A percentile compares a stretch with the other conserved stretches of the same genome.
Evolutionary conservation across 2,797 vertebrate species (phyloP).

Genomic region (Sphaeramia orbicularis): DNA sequence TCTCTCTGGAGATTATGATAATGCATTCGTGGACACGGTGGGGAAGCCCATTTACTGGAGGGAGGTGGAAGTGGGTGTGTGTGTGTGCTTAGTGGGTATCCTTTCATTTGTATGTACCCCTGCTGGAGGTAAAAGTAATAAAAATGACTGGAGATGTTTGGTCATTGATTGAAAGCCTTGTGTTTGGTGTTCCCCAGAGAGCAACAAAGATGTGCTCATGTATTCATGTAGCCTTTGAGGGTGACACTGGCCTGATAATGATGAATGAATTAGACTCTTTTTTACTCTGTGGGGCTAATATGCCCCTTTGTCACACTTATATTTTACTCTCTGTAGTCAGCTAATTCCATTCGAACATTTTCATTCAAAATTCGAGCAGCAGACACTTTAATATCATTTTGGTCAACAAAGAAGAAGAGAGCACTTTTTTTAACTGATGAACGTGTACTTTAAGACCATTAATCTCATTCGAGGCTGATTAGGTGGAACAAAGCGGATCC

Average conservation of each 20-base stretch:
- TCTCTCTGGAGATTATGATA: slow-evolving; percentile 76
- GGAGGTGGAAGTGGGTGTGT: slow-evolving; percentile 13
- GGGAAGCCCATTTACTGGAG: slow-evolving; percentile 35
- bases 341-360: neutral
- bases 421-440: slow-evolving; percentile 4
- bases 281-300: slow-evolving; percentile 18
- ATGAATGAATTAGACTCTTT: slow-evolving; percentile 47
- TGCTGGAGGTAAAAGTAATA: slow-evolving; percentile 69
- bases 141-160: slow-evolving; percentile 63
- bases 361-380: neutral
- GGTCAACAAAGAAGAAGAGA: slow-evolving; percentile 8
- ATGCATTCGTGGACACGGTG: slow-evolving; percentile 78
- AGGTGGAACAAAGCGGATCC: no score
- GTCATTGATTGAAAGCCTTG: slow-evolving; percentile 71
- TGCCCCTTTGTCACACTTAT: slow-evolving; percentile 23
- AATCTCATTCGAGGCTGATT: neutral
- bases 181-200: slow-evolving; percentile 55
- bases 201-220: slow-evolving; percentile 27
- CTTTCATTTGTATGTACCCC: slow-evolving; percentile 50
- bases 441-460: neutral
- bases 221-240: slow-evolving; percentile 25
- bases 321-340: neutral
- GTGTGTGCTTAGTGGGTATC: slow-evolving; percentile 24
- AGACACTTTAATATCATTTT: neutral
- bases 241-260: slow-evolving; percentile 20